phyloP scores from a whole-genome alignment of 2,888 invertebrate genomes.

The Drosophila villosipedis region DNA sequence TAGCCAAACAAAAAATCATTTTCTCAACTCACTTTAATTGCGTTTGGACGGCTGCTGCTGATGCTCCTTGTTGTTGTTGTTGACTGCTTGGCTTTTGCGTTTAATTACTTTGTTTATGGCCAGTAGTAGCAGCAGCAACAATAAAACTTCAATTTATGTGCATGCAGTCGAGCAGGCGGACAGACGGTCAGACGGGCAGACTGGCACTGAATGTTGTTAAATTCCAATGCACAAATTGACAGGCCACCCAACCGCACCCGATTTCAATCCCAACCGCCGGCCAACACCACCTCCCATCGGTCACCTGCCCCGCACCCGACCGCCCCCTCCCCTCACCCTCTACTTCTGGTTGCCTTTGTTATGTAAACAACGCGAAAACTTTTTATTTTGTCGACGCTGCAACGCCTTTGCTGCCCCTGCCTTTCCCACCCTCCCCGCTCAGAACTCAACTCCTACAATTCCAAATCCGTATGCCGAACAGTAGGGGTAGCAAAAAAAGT shows the following conservation, averaged over 20 bases:
- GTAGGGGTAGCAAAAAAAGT: constrained; percentile 56
- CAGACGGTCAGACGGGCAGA: constrained; percentile 20
- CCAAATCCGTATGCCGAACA: constrained; percentile 51
- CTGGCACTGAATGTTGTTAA: constrained; percentile 63
- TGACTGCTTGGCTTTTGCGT: constrained; percentile 67
- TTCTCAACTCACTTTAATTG: constrained; percentile 75
- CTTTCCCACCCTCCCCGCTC: neutral
- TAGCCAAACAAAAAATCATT: constrained; percentile 64
- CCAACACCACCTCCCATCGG: neutral
- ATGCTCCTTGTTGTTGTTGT: constrained; percentile 37
- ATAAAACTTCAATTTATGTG: constrained; percentile 79
- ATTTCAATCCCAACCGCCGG: neutral
- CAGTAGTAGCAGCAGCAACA: constrained; percentile 66
- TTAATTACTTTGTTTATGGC: constrained; percentile 79
- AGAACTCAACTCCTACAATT: constrained; percentile 2
- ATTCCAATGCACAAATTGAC: constrained; percentile 80
- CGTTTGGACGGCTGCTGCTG: constrained; percentile 40
- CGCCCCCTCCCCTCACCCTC: neutral
- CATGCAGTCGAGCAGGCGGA: constrained; percentile 32
- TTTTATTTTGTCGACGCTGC: constrained; percentile 69
- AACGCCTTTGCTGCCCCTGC: constrained; percentile 49
- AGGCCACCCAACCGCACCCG: constrained; percentile 51
- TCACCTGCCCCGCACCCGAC: neutral
- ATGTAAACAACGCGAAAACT: constrained; percentile 76
- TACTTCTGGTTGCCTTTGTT: constrained; percentile 64